Conservation (phyloP, 2,113 vertebrate species). For the Lasiurus cinereus region DNA sequence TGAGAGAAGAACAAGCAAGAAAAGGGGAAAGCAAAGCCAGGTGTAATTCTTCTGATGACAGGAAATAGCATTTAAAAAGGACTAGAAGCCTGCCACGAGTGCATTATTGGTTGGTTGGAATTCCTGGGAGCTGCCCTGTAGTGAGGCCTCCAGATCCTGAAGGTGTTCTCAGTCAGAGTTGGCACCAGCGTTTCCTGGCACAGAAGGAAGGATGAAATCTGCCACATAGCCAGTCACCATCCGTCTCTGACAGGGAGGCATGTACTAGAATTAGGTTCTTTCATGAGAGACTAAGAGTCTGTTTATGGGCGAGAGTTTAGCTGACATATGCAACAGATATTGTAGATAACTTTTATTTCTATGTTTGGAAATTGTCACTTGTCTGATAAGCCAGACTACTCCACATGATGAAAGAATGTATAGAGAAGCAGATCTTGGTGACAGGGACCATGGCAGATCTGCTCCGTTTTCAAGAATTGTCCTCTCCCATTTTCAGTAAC, state of each 20-base stretch:
- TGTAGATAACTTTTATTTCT: not conserved
- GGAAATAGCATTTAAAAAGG: constrained; percentile 24
- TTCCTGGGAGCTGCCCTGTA: constrained; percentile 11
- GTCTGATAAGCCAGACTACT: not conserved
- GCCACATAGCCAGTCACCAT: not conserved
- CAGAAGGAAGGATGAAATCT: constrained; percentile 38
- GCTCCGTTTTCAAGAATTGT: not conserved
- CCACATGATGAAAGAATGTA: not conserved
- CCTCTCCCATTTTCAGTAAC: not conserved
- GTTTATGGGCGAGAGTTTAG: not conserved
- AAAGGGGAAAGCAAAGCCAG: not conserved
- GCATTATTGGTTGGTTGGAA: not conserved
- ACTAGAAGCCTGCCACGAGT: not conserved
- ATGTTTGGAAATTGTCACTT: constrained; percentile 26
- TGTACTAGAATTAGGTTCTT: constrained; percentile 58
- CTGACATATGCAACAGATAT: not conserved
- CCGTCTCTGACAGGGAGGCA: constrained; percentile 15
- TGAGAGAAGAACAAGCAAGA: not conserved
- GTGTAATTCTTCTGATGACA: not conserved
- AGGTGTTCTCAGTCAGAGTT: constrained; percentile 39
- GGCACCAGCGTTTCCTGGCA: not conserved
- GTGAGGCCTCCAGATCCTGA: constrained; percentile 66
- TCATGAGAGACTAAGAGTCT: constrained; percentile 48
- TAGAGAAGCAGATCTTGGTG: not conserved
- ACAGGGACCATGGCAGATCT: not conserved